Percentiles rank a stretch among this genome's conserved stretches.
phyloP scores from a whole-genome alignment of 2,113 vertebrate genomes.

The Nycticorax nycticorax region DNA sequence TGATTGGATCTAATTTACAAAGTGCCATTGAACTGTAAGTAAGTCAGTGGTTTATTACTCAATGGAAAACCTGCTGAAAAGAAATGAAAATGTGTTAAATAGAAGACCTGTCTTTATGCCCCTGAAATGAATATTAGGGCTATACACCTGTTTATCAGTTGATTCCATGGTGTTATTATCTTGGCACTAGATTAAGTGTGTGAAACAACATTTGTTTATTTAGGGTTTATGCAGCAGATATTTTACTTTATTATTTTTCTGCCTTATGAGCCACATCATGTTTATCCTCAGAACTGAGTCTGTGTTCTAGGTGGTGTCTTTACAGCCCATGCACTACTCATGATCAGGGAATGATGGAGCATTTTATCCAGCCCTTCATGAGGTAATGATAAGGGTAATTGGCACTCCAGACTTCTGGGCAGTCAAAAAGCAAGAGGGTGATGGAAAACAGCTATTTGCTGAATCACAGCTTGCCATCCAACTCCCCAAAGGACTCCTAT shows the following conservation, averaged over 20 bases:
- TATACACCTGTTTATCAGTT: background rate
- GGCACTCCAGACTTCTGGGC: background rate
- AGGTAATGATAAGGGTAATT: slow-evolving; percentile 2
- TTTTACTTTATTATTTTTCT: slow-evolving; percentile 1
- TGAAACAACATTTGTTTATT: slow-evolving; percentile 20
- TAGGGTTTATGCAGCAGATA: slow-evolving; percentile 1
- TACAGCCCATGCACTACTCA: background rate
- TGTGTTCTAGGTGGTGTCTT: background rate
- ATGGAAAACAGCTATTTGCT: slow-evolving; percentile 19
- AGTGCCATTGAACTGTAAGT: background rate
- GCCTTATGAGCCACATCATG: background rate
- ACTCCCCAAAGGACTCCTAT: background rate
- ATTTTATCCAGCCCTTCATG: background rate
- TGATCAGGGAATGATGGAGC: slow-evolving; percentile 6
- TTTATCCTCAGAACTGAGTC: background rate
- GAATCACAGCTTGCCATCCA: background rate
- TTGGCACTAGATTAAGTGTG: background rate
- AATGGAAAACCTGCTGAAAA: background rate
- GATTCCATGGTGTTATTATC: background rate
- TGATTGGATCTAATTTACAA: background rate
- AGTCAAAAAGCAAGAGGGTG: background rate
- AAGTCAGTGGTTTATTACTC: background rate
- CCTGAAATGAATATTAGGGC: background rate
- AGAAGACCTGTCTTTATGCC: background rate
- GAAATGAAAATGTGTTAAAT: background rate